Base-by-base conservation (phyloP, 2,888 invertebrate species). In the Lasioglossum figueresi region DNA sequence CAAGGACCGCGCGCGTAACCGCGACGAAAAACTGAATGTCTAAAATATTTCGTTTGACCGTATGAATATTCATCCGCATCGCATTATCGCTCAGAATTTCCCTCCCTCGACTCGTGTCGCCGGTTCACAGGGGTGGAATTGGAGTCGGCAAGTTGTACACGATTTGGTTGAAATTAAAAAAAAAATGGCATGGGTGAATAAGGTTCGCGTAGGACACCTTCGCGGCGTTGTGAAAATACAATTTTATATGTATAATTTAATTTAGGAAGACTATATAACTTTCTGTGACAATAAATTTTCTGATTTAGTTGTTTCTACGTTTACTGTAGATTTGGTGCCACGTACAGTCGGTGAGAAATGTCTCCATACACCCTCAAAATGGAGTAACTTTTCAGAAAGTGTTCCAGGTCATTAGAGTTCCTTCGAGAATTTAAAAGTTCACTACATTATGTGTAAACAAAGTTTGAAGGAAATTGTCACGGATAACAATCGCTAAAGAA, bases 31-130 rank as follows among this genome's bases (percentile, higher is more conserved):
- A 10, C 52, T 52, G 59, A 76, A 79, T 52, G 45, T 56, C 45
- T n/a, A 45, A 73, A 83, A 84, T 83, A 76, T 76, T 84, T 83
- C 63, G 59, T 48, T 71, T 45, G 59, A n/a, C 63, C 59, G 12
- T 27, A 74, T 79, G 84, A 85, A 85, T 85, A 85, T 83, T 76
- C 84, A 79, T 73, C 52, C 6, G 31, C 31, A 72, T 56, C 45
- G 45, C 37, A 79, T 83, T 76, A 83, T 72, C 83, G 40, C 56
- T 8, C 43, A 27, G 52, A 74, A 78, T 83, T 83, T 70, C 63
- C 59, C 59, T 74, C 34, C 45, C 19, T 37, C 45, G 40, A 10
- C n/a, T 37, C n/a, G 43, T 23, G 34, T 43, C 8, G 45, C 14
- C 27, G 16, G 16, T 66, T 16, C 66, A 19, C 66, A 8, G 31